Evolutionary conservation across 2,113 vertebrate genomes (phyloP), one percentile per base, ranked within the genome.

Genomic region (Sorex fumeus): DNA sequence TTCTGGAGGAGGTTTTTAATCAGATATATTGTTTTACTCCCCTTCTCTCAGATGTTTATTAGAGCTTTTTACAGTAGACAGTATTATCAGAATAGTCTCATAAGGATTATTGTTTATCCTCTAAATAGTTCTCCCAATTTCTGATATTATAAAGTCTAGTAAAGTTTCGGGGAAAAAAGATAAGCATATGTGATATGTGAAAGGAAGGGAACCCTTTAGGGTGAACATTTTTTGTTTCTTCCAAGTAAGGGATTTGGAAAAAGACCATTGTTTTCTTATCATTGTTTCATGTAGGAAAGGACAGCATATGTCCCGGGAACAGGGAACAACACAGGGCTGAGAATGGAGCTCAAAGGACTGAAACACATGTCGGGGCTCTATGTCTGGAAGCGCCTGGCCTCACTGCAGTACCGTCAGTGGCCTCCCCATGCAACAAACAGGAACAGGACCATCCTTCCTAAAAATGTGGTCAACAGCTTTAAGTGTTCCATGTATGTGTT

Each of bases 221-320:
- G 34, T 28, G 66, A 40, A 50, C 66, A 50, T 2, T 78, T 93
- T 85, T 91, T 81, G 69, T 64, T 89, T 94, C 87, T 66, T 19
- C 5, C 11, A 87, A 32, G 43, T 16, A 84, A 84, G 72, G 32
- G 67, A 53, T 8, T 3, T 47, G 75, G n/a, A 43, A 19, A 81
- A 25, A 62, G n/a, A 18, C 4, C 1, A 25, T 71, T 84, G 47
- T 91, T 25, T 15, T 74, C 27, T 88, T 23, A 19, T 50, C 40
- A 45, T n/a, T 50, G 27, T 88, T 87, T 95, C 43, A 36, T 34
- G 36, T 36, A 30, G 16, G 70, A 88, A 91, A 81, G 5, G 75
- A 47, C 8, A 53, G 16, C 0, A 1, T 76, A 50, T 16, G 18
- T 60, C 18, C 57, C 7, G 6, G 57, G 18, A 60, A 19, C 23